These are phyloP conservation scores for Onychomys arenicola DNA, from an alignment of 2,797 vertebrate species.

Conservation along the genomic window DNA sequence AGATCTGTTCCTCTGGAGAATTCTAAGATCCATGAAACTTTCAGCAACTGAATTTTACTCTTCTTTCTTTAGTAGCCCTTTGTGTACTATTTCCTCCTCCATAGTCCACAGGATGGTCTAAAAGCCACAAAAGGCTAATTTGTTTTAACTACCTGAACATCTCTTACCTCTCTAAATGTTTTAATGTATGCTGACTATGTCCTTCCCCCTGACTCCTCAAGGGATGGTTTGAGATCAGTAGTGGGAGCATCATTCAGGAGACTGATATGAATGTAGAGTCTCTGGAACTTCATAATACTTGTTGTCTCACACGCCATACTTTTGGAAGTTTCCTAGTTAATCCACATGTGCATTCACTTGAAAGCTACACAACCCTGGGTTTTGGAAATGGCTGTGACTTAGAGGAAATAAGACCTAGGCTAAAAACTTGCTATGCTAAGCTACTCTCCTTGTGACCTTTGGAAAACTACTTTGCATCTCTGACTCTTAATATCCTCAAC, in stretches of 20 bases:
- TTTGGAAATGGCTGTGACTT: neutral
- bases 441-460: neutral
- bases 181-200: neutral
- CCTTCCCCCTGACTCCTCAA: neutral
- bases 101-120: neutral
- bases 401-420: constrained; percentile 20
- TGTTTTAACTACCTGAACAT: neutral
- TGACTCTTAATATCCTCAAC: constrained; percentile 46
- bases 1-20: neutral
- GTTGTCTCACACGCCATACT: neutral
- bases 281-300: neutral
- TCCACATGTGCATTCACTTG: neutral
- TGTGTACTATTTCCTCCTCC: neutral
- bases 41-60: constrained; percentile 20
- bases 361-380: neutral
- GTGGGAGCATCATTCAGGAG: neutral
- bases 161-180: neutral
- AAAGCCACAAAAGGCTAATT: neutral
- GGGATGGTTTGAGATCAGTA: neutral
- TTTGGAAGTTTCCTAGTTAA: neutral
- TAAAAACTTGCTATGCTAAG: neutral
- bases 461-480: constrained; percentile 38
- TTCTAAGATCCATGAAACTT: neutral
- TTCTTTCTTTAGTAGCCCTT: neutral
- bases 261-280: neutral